Evolutionary conservation across 23 tunicate species (phyloP).

Genomic region (Styela plicata): DNA sequence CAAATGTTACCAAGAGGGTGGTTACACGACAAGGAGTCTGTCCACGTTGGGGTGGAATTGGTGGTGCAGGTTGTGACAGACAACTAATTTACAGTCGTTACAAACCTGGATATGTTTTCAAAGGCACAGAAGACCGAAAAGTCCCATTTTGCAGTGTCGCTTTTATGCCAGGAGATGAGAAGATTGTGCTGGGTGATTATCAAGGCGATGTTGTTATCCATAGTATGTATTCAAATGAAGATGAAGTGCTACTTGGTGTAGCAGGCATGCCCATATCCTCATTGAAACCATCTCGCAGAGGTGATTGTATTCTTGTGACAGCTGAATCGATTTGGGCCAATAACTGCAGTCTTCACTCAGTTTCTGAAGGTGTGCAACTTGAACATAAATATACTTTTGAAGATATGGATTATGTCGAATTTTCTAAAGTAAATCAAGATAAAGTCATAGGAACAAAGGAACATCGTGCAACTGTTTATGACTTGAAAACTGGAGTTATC

Average conservation of each 20-base stretch:
- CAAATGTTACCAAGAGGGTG: conserved; percentile 45
- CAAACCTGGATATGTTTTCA: conserved; percentile 48
- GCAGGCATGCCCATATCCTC: conserved; percentile 27
- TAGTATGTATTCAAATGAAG: conserved; percentile 32
- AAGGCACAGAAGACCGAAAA: conserved; percentile 46
- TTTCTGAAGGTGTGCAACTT: conserved; percentile 19
- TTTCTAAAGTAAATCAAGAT: conserved; percentile 64
- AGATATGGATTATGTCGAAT: conserved; percentile 46
- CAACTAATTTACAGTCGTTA: conserved; percentile 76
- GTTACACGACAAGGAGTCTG: conserved; percentile 35
- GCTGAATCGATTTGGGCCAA: conserved; percentile 42
- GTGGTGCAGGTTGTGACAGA: conserved; percentile 64
- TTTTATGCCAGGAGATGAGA: conserved; percentile 54
- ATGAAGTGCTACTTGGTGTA: conserved; percentile 38
- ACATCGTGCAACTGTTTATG: conserved; percentile 52
- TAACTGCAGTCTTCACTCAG: conserved; percentile 29
- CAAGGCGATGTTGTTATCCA: conserved; percentile 59
- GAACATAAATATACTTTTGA: conserved; percentile 40
- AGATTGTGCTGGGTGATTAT: conserved; percentile 45
- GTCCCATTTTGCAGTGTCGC: conserved; percentile 63
- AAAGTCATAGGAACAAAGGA: conserved; percentile 53
- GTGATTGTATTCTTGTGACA: conserved; percentile 38
- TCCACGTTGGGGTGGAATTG: conserved; percentile 64
- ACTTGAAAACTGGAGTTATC: conserved; percentile 43
- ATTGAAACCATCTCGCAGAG: conserved; percentile 44